phyloP scores from a whole-genome alignment of 2,888 invertebrate species.

The Alentia gelatinosa region DNA sequence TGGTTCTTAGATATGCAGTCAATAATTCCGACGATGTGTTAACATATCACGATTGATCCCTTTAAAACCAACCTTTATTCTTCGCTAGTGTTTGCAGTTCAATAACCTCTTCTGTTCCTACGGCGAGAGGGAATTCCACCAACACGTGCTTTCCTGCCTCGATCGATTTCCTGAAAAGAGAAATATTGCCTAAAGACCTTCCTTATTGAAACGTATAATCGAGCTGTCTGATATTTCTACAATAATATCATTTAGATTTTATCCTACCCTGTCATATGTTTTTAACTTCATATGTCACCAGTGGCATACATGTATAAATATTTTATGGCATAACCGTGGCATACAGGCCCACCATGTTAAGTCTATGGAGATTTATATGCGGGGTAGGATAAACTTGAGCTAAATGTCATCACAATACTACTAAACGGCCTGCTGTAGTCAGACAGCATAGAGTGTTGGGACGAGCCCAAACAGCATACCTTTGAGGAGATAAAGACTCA shows the following conservation, averaged over 20 bases:
- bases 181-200: not conserved
- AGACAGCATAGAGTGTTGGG: too few species aligned
- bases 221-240: too few species aligned
- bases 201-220: too few species aligned
- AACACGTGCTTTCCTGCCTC: constrained; percentile 70
- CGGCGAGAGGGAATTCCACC: constrained; percentile 71
- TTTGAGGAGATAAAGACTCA: too few species aligned
- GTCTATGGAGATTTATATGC: too few species aligned
- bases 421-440: too few species aligned
- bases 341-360: not conserved
- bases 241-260: too few species aligned
- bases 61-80: constrained; percentile 66
- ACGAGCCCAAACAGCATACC: too few species aligned
- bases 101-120: constrained; percentile 64
- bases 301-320: not conserved
- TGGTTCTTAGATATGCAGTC: not conserved
- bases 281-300: not conserved
- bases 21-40: not conserved
- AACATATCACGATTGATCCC: not conserved
- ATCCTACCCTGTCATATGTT: not conserved
- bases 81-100: constrained; percentile 67
- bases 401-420: too few species aligned
- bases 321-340: not conserved
- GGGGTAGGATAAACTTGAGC: too few species aligned
- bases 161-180: constrained; percentile 66